Percentiles rank a stretch among this genome's conserved stretches.
phyloP scores from a whole-genome alignment of 2,888 invertebrate species.

The Pandemis heparana region DNA sequence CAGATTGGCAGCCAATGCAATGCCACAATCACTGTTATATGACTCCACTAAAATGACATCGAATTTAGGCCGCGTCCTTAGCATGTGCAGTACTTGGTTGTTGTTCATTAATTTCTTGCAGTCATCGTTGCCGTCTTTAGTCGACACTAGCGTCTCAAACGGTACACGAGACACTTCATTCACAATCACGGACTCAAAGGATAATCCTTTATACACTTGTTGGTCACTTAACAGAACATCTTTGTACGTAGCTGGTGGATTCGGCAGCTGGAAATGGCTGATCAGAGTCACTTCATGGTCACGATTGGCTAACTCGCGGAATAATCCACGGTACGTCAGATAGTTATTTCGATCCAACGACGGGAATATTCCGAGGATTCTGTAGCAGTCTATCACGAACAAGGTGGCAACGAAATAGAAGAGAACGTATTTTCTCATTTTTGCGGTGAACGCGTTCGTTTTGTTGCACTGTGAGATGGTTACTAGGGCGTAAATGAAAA shows the following conservation, averaged over 20 bases:
- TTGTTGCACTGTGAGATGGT: constrained; percentile 67
- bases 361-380: constrained; percentile 84
- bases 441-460: constrained; percentile 68
- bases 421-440: constrained; percentile 68
- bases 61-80: constrained; percentile 81
- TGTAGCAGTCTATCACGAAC: constrained; percentile 69
- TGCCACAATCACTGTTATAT: constrained; percentile 90
- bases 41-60: constrained; percentile 90
- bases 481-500: constrained; percentile 76
- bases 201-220: constrained; percentile 73
- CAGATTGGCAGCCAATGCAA: constrained; percentile 88
- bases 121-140: constrained; percentile 81
- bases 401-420: constrained; percentile 66
- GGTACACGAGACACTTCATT: constrained; percentile 80
- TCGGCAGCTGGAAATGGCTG: constrained; percentile 77
- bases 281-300: constrained; percentile 85
- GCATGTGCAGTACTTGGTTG: constrained; percentile 82
- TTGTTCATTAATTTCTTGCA: constrained; percentile 81
- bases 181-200: constrained; percentile 79
- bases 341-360: constrained; percentile 82
- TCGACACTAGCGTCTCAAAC: constrained; percentile 78
- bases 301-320: constrained; percentile 79
- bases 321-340: constrained; percentile 78
- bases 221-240: constrained; percentile 81
- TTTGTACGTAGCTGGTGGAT: constrained; percentile 81